Conservation (phyloP, 2,888 invertebrate genomes). For the Onchidella celtica region DNA sequence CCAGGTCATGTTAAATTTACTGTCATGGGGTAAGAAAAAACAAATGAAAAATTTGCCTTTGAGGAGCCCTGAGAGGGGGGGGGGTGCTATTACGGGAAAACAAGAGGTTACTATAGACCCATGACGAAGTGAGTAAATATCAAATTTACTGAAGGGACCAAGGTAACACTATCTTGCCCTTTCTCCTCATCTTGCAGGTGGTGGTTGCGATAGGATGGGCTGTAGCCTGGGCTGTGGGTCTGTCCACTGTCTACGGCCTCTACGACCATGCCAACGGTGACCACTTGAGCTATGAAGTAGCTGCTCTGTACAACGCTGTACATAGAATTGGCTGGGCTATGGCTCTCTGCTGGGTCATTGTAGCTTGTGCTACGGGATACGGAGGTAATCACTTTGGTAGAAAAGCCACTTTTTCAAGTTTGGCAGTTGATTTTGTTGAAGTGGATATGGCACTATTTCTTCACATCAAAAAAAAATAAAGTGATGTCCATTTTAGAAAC, state of each 20-base stretch:
- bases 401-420: background rate
- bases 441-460: no score
- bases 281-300: slow-evolving; percentile 56
- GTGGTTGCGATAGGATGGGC: slow-evolving; percentile 66
- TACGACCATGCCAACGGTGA: slow-evolving; percentile 69
- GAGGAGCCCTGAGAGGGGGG: background rate
- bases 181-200: background rate
- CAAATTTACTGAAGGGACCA: no score
- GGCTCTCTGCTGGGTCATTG: slow-evolving; percentile 82
- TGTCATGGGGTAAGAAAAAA: no score
- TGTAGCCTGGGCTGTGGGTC: slow-evolving; percentile 62
- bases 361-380: slow-evolving; percentile 81
- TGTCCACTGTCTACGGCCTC: slow-evolving; percentile 76
- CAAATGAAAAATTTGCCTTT: no score
- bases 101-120: no score
- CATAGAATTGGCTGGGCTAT: slow-evolving; percentile 81
- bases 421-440: no score
- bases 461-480: no score
- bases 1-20: no score
- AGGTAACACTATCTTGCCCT: no score
- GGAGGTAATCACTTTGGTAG: slow-evolving; percentile 77
- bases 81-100: background rate
- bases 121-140: no score
- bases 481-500: no score
- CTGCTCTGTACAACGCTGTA: slow-evolving; percentile 80